Base-by-base conservation (phyloP, 2,888 invertebrate species). In the Zygothrica quintamaculata region DNA sequence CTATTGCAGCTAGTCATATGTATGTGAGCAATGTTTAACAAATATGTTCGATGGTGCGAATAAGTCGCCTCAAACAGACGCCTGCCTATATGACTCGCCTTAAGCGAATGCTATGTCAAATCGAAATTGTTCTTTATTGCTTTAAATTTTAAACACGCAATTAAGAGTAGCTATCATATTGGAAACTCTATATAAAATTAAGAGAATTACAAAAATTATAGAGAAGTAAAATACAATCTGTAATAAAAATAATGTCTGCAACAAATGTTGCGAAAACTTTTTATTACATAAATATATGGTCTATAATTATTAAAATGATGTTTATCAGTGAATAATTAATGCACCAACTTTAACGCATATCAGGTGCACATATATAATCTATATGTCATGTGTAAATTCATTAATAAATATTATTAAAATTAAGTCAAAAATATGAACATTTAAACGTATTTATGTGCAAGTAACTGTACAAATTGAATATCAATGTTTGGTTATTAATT, bases 241-340 rank as follows among this genome's bases (percentile, higher is more conserved):
- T 26, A 52, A 3, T 51, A 11, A 29, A 51, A 52, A n/a, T n/a
- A 31, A 12, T 53, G 40, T 12, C 22, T 42, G 36, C 11, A 34
- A n/a, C 29, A 52, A 46, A 33, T 37, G 13, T 26, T 36, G 18
- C 33, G 22, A 64, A 50, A 62, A 59, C 48, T 65, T 61, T n/a
- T 56, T 68, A 61, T 71, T 34, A 53, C 57, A 47, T 46, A 29
- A 51, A 61, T 51, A 43, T 64, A 46, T 26, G 33, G 26, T 59
- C 40, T 16, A 73, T 73, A 59, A 72, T 68, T 73, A 73, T 73
- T 68, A 55, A 55, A 72, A 48, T 55, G 68, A 72, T 59, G 59
- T 52, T 56, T 59, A 56, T 68, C 59, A 29, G 37, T 42, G n/a
- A n/a, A n/a, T n/a, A n/a, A n/a, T n/a, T n/a, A n/a, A n/a, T n/a